Evolutionary conservation across 2,797 vertebrate species (phyloP).

Genomic region (Sphenopsis melanotis): DNA sequence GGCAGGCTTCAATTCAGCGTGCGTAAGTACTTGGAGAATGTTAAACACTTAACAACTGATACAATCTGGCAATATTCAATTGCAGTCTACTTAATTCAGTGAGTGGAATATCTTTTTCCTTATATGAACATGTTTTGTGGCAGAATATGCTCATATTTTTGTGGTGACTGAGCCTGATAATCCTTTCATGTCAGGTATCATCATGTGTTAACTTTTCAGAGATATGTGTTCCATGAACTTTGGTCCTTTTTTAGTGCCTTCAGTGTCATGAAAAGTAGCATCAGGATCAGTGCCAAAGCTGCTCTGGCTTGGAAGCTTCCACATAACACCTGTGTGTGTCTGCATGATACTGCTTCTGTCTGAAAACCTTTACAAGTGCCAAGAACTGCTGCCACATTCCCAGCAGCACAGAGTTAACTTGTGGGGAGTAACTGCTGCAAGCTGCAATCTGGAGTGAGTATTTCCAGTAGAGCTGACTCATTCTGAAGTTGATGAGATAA

Average conservation of each 20-base stretch:
- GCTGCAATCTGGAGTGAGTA: background rate
- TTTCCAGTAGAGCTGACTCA: background rate
- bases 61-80: background rate
- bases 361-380: background rate
- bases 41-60: background rate
- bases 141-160: background rate
- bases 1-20: background rate
- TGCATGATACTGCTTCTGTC: background rate
- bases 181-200: background rate
- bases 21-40: accelerated
- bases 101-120: background rate
- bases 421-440: background rate
- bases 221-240: background rate
- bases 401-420: background rate
- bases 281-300: background rate
- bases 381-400: background rate
- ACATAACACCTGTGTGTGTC: background rate
- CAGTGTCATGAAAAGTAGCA: background rate
- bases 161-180: background rate
- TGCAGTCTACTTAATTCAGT: background rate
- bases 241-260: background rate
- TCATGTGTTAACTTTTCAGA: background rate
- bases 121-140: background rate
- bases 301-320: background rate
- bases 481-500: background rate